Evolutionary conservation across 2,797 vertebrate species (phyloP), one percentile per base, ranked within the genome.

Genomic region (Gadopsis bispinosus): DNA sequence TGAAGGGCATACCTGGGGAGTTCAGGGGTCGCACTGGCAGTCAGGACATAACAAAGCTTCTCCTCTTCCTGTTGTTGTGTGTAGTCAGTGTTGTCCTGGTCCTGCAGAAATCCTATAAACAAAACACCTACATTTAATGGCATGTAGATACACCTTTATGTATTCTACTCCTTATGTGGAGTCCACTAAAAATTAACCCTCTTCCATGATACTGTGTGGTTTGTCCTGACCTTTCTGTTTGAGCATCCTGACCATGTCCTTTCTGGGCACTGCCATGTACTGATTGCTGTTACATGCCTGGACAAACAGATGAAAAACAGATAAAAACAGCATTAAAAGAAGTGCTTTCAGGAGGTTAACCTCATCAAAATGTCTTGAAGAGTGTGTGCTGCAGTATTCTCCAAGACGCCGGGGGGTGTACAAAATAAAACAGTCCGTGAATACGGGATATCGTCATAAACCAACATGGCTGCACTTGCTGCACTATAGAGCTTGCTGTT

Each of bases 261-360:
- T 92, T 79, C 91, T 93, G 0, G 96, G 81, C 71, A 98, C 82
- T 55, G 94, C 95, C 88, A 95, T 88, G 63, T 97, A 97, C 83
- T 93, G 91, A 85, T 97, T 78, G 11, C 95, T 94, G 87, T 96
- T 97, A 83, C 96, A 97, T 0, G 92, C 96, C 97, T 97, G 86
- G 7, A 86, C 62, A 89, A 72, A 85, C 19, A 66, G 1, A 85
- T 5, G 8, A 37, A 50, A 53, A 74, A 53, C 4, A 68, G 1
- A 85, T 4, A 0, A 48, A 53, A 74, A 55, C 4, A 64, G 26
- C 0, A 3, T 55, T 22, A 16, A 50, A 56, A 53, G 9, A 62
- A 22, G 14, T 0, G 19, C 31, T 64, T 68, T 60, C n/a, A 55
- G 53, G 6, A 50, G 3, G 5, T 37, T 64, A 56, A 12, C 51